phyloP scores from a whole-genome alignment of 2,113 vertebrate species.

The Paraplagusia blochii region DNA sequence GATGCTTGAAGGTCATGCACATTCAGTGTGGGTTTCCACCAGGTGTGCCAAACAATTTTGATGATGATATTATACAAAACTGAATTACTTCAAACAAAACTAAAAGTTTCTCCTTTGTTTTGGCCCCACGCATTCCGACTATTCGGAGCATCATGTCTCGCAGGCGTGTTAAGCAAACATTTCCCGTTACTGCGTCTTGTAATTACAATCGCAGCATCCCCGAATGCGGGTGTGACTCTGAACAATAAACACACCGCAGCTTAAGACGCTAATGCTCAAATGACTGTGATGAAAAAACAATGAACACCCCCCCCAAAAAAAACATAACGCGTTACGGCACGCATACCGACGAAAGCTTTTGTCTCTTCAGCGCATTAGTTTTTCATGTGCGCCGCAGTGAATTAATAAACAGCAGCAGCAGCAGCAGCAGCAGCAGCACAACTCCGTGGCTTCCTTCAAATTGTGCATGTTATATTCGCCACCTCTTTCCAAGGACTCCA shows the following conservation, averaged over 20 bases:
- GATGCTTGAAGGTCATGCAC: too few relatives aligned
- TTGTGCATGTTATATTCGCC: neutral
- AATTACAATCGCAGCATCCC: too few relatives aligned
- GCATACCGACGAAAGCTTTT: conserved; percentile 23
- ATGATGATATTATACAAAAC: too few relatives aligned
- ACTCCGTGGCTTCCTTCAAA: conserved; percentile 21
- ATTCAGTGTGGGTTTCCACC: too few relatives aligned
- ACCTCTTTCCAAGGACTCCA: neutral
- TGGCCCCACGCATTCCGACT: too few relatives aligned
- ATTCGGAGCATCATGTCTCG: too few relatives aligned
- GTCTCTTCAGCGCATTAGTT: conserved; percentile 14
- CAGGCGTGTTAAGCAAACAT: too few relatives aligned
- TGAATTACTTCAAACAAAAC: too few relatives aligned
- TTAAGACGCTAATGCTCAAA: conserved; percentile 6
- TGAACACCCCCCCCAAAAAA: conserved; percentile 11
- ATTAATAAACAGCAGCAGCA: conserved; percentile 32
- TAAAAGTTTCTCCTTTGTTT: too few relatives aligned
- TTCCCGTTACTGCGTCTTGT: too few relatives aligned
- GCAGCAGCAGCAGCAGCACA: conserved; percentile 18
- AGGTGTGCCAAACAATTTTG: too few relatives aligned
- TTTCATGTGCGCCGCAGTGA: conserved; percentile 16
- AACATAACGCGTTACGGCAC: conserved; percentile 30
- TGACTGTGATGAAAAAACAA: conserved; percentile 26
- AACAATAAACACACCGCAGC: too few relatives aligned
- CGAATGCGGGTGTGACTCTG: conserved; percentile 1